Base-by-base conservation (phyloP, 2,888 invertebrate genomes). In the Pristionchus exspectatus region DNA sequence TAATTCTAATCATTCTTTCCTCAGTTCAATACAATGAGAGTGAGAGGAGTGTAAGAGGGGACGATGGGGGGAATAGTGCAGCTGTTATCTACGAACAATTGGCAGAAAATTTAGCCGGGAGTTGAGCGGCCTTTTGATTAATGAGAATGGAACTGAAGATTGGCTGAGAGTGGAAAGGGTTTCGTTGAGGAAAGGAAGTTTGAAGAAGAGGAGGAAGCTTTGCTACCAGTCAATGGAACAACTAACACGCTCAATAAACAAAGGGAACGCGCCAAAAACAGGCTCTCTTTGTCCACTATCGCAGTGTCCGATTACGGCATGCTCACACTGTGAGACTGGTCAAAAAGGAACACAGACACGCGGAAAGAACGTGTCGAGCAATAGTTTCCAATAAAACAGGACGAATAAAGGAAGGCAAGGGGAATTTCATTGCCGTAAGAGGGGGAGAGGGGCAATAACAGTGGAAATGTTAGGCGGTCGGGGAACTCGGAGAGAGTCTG, bases 71-170 rank as follows among this genome's bases (percentile, higher is more conserved):
- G 2, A 7, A 72, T 4, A 74, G 74, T 74, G 38, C 74, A 74
- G 74, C 74, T 74, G 74, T 33, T 38, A 18, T 38, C 30, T 59
- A 21, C 30, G 27, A 69, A 38, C 74, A 74, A 74, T 74, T 74
- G 74, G 74, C 74, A 74, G 74, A 24, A 38, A 74, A 44, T 74
- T 74, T 74, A 72, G 27, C 69, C n/a, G 38, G 30, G 38, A 7
- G 38, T 33, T 33, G 38, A 33, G 33, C 14, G 38, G 16, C 38
- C 16, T 24, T 74, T 74, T 74, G 74, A 74, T 74, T 74, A 38
- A 74, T 38, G 74, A 74, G 33, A 30, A 10, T 10, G 69, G 66
- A 24, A 27, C 24, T 63, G 21, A 74, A 38, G 38, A 38, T 38
- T 74, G 38, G 38, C 24, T 74, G 3, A 27, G 3, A 27, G 21